Percentiles rank a stretch among this genome's conserved stretches.
Conservation (phyloP, 2,797 vertebrate genomes). For the Leuciscus waleckii region DNA sequence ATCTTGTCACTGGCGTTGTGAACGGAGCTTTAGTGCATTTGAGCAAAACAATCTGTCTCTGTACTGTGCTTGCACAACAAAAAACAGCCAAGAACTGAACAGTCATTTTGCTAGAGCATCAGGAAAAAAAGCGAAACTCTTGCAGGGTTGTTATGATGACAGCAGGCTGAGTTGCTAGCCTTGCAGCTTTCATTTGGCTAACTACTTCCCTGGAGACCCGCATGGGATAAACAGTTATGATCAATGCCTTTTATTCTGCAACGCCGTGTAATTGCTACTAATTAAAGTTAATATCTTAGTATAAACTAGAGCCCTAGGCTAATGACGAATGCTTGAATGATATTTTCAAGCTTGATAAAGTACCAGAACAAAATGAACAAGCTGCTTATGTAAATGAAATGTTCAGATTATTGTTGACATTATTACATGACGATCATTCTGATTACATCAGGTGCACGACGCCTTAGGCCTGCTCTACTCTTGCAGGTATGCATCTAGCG, state of each 20-base stretch:
- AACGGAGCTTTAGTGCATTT: not conserved
- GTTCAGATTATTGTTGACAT: constrained; percentile 19
- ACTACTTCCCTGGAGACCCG: constrained; percentile 34
- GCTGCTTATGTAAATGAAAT: constrained; percentile 28
- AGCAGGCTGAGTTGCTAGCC: constrained; percentile 34
- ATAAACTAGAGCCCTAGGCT: constrained; percentile 38
- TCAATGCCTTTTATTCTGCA: constrained; percentile 34
- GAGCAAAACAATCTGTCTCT: not conserved
- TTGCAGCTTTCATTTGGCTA: constrained; percentile 41
- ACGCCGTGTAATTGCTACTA: constrained; percentile 32
- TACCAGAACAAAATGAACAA: constrained; percentile 30
- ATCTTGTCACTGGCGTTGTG: not conserved
- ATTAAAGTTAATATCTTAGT: constrained; percentile 50
- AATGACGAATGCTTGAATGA: constrained; percentile 20
- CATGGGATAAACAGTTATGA: constrained; percentile 28
- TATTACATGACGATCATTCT: constrained; percentile 3
- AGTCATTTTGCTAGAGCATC: constrained; percentile 38
- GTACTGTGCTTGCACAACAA: constrained; percentile 8
- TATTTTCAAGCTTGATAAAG: constrained; percentile 23
- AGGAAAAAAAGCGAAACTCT: constrained; percentile 15
- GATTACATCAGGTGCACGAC: constrained; percentile 23
- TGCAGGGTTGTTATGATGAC: constrained; percentile 42
- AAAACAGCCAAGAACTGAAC: constrained; percentile 14
- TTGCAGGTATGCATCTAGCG: not conserved
- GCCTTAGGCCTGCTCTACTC: not conserved